phyloP scores from a whole-genome alignment of 2,113 vertebrate genomes.

The Cacatua alba region DNA sequence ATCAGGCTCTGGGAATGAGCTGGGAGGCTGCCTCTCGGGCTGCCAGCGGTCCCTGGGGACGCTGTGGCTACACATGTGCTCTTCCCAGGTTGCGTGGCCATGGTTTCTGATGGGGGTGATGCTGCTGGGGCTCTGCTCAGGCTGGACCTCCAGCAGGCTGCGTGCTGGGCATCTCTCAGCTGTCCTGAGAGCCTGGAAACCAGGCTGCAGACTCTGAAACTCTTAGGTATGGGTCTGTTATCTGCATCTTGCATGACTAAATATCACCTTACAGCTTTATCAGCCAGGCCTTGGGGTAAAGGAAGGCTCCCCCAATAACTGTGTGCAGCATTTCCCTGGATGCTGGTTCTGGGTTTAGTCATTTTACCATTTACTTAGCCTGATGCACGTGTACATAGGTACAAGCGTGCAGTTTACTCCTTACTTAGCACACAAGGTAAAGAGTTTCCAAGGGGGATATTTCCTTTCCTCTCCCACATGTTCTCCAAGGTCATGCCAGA shows the following conservation, averaged over 20 bases:
- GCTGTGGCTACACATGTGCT: not conserved
- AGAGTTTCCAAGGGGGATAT: not conserved
- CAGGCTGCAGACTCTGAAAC: not conserved
- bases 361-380: not conserved
- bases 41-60: not conserved
- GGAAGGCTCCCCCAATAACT: not conserved
- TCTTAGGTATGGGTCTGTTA: not conserved
- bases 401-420: not conserved
- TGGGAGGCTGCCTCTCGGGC: not conserved
- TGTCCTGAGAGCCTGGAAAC: not conserved
- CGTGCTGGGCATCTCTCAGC: not conserved
- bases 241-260: not conserved
- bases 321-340: accelerated
- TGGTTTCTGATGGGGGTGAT: not conserved
- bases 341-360: accelerated
- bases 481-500: not conserved
- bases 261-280: not conserved
- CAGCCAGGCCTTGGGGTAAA: not conserved
- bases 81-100: not conserved
- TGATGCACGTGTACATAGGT: not conserved
- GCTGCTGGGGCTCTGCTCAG: not conserved
- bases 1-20: constrained; percentile 43
- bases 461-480: not conserved
- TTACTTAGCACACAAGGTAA: not conserved
- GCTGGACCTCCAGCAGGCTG: not conserved